Percentiles rank a stretch among this genome's conserved stretches.
phyloP scores from a whole-genome alignment of 2,888 invertebrate species.

The Embidobia sp. region DNA sequence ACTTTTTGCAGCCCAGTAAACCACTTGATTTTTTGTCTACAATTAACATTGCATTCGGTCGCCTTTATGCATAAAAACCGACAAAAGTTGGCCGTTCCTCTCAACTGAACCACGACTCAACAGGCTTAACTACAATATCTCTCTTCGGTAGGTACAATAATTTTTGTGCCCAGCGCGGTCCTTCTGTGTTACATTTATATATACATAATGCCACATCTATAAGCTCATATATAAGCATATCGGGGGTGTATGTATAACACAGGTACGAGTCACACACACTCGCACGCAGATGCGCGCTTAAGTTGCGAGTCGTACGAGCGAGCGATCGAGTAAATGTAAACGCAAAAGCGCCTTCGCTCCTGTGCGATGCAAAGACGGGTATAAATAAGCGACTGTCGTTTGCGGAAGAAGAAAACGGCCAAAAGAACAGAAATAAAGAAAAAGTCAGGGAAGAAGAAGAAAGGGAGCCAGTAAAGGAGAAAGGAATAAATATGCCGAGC shows the following conservation, averaged over 20 bases:
- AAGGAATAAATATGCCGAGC: slow-evolving; percentile 78
- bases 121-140: too few species aligned
- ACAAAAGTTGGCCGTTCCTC: too few species aligned
- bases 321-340: slow-evolving; percentile 70
- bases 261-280: slow-evolving; percentile 7
- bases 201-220: slow-evolving; percentile 49
- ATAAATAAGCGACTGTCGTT: slow-evolving; percentile 82
- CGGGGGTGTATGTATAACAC: slow-evolving; percentile 37
- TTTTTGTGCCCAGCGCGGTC: too few species aligned
- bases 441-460: slow-evolving; percentile 71
- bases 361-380: slow-evolving; percentile 81
- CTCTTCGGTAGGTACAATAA: too few species aligned
- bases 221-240: slow-evolving; percentile 45
- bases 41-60: too few species aligned
- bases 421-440: slow-evolving; percentile 79
- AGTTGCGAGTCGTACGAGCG: slow-evolving; percentile 54
- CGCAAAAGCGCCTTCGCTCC: slow-evolving; percentile 78
- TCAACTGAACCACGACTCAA: too few species aligned
- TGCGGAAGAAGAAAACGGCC: slow-evolving; percentile 81
- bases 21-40: too few species aligned
- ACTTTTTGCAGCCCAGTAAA: too few species aligned
- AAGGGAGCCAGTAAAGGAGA: slow-evolving; percentile 76
- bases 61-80: too few species aligned
- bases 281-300: slow-evolving; percentile 38
- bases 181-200: slow-evolving; percentile 60